Evolutionary conservation across 2,797 vertebrate species (phyloP).

Genomic region (Hylomyscus alleni): DNA sequence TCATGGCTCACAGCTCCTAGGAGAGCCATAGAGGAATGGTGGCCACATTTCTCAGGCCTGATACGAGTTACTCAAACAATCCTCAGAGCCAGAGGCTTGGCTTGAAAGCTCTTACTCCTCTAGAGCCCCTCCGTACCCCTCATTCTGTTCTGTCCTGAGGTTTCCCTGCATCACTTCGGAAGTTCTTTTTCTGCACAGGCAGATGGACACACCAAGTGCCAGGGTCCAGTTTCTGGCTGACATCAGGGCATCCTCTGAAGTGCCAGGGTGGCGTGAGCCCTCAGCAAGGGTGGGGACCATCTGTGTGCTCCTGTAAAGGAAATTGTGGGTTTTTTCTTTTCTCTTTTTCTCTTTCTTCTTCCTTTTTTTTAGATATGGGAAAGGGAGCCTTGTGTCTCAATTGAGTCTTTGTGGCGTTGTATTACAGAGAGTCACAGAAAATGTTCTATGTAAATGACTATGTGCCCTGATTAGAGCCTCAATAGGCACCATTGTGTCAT

Average conservation of each 20-base stretch:
- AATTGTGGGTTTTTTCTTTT: conserved; percentile 77
- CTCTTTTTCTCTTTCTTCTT: no score
- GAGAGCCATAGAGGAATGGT: background rate
- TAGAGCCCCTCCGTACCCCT: background rate
- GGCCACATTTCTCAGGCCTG: background rate
- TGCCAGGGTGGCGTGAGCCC: conserved; percentile 46
- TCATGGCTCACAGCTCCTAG: background rate
- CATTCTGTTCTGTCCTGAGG: background rate
- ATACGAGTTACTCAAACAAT: background rate
- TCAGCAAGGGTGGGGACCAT: conserved; percentile 84
- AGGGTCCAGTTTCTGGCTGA: conserved; percentile 54
- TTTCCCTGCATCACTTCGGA: background rate
- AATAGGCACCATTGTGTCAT: conserved; percentile 90
- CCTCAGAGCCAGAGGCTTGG: background rate
- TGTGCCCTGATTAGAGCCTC: conserved; percentile 88
- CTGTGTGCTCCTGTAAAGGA: conserved; percentile 87
- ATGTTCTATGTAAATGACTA: conserved; percentile 90
- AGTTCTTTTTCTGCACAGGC: conserved; percentile 8
- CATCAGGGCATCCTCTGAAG: background rate
- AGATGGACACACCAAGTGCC: background rate
- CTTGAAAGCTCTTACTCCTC: background rate
- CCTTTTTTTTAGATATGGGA: conserved; percentile 85
- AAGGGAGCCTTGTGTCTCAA: conserved; percentile 88
- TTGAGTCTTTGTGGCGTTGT: conserved; percentile 90
- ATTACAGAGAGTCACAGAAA: conserved; percentile 89